Evolutionary conservation across 1,140 invertebrate genomes (phyloP).

Genomic region (Melipona quadrifasciata): DNA sequence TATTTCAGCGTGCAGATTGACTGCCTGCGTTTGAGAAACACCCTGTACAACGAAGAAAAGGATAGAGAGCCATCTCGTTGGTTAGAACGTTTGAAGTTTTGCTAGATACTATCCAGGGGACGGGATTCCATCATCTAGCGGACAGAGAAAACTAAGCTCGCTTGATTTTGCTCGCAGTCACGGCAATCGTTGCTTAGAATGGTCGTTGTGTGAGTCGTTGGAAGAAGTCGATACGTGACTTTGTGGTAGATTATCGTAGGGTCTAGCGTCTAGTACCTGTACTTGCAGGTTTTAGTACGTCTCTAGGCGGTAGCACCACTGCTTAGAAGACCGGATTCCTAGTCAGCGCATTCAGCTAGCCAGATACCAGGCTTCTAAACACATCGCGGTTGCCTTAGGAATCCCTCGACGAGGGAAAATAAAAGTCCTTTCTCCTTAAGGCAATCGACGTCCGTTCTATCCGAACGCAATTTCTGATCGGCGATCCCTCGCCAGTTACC

Average conservation of each 20-base stretch:
- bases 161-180: slow-evolving; percentile 28
- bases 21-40: neutral
- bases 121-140: slow-evolving; percentile 38
- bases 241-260: slow-evolving; percentile 54
- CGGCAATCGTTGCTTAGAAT: slow-evolving; percentile 33
- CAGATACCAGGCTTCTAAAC: slow-evolving; percentile 52
- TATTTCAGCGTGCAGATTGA: too few relatives aligned
- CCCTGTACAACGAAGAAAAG: neutral
- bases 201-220: slow-evolving; percentile 6
- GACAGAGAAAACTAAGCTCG: slow-evolving; percentile 25
- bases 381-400: slow-evolving; percentile 48
- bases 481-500: neutral
- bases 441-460: slow-evolving; percentile 48
- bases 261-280: slow-evolving; percentile 50
- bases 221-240: slow-evolving; percentile 46
- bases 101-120: slow-evolving; percentile 20
- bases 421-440: slow-evolving; percentile 57
- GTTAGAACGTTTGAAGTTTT: neutral
- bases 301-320: slow-evolving; percentile 35
- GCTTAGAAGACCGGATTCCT: slow-evolving; percentile 66
- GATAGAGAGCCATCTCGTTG: neutral
- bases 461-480: slow-evolving; percentile 42
- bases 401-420: slow-evolving; percentile 56
- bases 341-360: slow-evolving; percentile 49
- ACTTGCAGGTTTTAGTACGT: slow-evolving; percentile 48